Percentiles rank a stretch among this genome's conserved stretches.
Conservation (phyloP, 2,113 vertebrate genomes). For the Tricholaema leucomelas region DNA sequence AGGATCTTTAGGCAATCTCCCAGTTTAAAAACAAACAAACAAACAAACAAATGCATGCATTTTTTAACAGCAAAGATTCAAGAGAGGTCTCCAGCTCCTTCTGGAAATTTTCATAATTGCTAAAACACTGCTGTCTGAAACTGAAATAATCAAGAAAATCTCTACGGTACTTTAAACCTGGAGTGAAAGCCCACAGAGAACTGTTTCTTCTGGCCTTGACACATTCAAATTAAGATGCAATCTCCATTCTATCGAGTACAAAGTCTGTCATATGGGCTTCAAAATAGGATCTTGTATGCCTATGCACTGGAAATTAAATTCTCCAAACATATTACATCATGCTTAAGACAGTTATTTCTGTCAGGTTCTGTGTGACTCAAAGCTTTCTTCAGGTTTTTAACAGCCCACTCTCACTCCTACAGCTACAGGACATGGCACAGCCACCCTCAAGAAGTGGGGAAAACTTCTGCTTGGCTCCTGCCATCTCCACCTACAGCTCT, state of each 20-base stretch:
- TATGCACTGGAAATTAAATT: not conserved
- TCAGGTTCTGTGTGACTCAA: not conserved
- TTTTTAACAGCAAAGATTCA: not conserved
- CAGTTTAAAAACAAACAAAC: not conserved
- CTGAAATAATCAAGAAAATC: not conserved
- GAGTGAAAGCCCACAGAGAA: not conserved
- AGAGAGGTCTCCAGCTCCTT: not conserved
- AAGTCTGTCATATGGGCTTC: not conserved
- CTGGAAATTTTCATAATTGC: not conserved
- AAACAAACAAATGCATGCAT: rapidly evolving
- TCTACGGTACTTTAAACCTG: not conserved
- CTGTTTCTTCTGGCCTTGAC: not conserved
- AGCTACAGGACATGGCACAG: not conserved
- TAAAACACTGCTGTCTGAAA: not conserved
- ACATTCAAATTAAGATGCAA: rapidly evolving
- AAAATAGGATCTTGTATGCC: not conserved
- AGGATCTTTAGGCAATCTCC: not conserved
- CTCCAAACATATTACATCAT: constrained; percentile 30
- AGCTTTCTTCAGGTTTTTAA: constrained; percentile 2
- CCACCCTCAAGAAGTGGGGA: not conserved
- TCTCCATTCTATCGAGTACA: not conserved
- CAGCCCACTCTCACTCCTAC: not conserved
- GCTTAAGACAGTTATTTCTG: constrained; percentile 1
- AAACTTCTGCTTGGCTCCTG: not conserved
- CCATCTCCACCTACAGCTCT: not conserved